Evolutionary conservation across 2,113 vertebrate genomes (phyloP).

Genomic region (Callospermophilus lateralis): DNA sequence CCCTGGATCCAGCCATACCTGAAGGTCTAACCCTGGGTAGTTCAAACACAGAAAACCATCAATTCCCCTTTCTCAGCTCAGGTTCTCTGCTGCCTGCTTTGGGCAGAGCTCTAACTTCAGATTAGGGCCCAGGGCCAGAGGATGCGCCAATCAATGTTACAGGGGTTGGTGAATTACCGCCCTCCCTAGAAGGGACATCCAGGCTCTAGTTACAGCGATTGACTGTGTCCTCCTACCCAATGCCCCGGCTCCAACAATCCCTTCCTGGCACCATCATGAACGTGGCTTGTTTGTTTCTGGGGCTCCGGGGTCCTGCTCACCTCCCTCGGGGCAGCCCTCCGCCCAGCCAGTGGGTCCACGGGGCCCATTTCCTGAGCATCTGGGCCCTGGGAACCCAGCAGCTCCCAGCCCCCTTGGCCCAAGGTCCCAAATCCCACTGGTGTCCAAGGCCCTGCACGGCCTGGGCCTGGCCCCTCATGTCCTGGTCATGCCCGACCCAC

Average conservation of each 20-base stretch:
- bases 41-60: neutral
- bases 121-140: neutral
- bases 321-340: too few species aligned
- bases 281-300: too few species aligned
- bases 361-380: neutral
- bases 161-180: neutral
- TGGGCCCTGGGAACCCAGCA: rapidly evolving
- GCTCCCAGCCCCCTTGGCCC: neutral
- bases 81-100: neutral
- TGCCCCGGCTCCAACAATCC: too few species aligned
- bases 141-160: neutral
- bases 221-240: too few species aligned
- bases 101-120: neutral
- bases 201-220: too few species aligned
- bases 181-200: too few species aligned
- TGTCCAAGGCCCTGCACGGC: rapidly evolving
- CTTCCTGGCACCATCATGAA: too few species aligned
- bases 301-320: too few species aligned
- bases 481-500: rapidly evolving
- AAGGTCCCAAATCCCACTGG: neutral
- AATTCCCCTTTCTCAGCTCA: neutral
- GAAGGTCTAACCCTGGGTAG: neutral
- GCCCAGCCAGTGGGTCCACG: neutral
- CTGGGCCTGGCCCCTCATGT: rapidly evolving
- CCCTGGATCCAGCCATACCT: neutral